Base-by-base conservation (phyloP, 1,140 invertebrate genomes). In the Drosophila novamexicana region DNA sequence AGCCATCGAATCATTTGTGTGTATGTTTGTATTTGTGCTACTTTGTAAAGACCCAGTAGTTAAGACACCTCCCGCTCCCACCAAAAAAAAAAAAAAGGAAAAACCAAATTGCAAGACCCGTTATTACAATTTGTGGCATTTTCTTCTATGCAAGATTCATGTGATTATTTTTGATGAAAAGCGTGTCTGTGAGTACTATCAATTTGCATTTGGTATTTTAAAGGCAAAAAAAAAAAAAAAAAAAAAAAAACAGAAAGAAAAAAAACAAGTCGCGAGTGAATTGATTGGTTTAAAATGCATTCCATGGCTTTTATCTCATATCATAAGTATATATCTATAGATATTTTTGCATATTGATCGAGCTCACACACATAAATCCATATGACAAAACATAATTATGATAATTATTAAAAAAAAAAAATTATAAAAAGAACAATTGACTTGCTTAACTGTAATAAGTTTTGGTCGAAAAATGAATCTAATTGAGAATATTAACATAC, bases 81-180 rank as follows among this genome's bases (percentile, higher is more conserved):
- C 49, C 40, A 10, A 65, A 22, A 61, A 52, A 39, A 45, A 54
- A 50, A n/a, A 52, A 40, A 50, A 58, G 8, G 61, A 54, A 1
- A 63, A 9, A 58, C 22, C 22, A 59, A 80, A 58, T 47, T 39
- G n/a, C n/a, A 42, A 64, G 75, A 50, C 34, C 56, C 68, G 42
- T 64, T 58, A 42, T 58, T 40, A 49, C 53, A 29, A 64, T 57
- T 68, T 53, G 67, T 77, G 58, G 54, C 53, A 44, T 70, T 47
- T 69, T 79, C 82, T 88, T 88, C 82, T 86, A 82, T 88, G 79
- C 81, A 83, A 84, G 81, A 84, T 77, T 75, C 83, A 82, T 81
- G 75, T 77, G 83, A 78, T 70, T 75, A 42, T 54, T 40, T 57
- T 72, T 81, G 65, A 53, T 61, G 34, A 67, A 58, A 67, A 37